A percentile compares a stretch with the other conserved stretches of the same genome.
phyloP scores from a whole-genome alignment of 23 tunicate species.

The Styela plicata region DNA sequence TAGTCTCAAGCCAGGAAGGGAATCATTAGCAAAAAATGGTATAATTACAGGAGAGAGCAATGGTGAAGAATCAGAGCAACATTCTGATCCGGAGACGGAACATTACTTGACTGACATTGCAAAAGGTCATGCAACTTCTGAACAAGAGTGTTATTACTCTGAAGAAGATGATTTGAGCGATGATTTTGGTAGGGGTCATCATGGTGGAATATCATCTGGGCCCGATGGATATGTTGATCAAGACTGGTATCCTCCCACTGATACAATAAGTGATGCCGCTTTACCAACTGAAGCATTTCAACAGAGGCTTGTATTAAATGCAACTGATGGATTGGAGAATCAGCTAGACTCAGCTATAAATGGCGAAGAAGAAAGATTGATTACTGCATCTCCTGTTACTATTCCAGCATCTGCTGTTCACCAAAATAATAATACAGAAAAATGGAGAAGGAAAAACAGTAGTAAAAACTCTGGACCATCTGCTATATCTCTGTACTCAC shows the following conservation, averaged over 20 bases:
- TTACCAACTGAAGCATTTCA: slow-evolving; percentile 67
- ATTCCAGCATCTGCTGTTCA: neutral
- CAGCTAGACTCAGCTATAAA: neutral
- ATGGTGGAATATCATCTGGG: neutral
- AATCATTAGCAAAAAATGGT: slow-evolving; percentile 5
- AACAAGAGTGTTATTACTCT: slow-evolving; percentile 56
- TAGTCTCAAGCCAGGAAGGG: slow-evolving; percentile 16
- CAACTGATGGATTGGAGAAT: slow-evolving; percentile 10
- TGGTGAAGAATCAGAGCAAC: slow-evolving; percentile 62
- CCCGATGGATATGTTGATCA: neutral
- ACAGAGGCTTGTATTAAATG: slow-evolving; percentile 15
- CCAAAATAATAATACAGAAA: neutral
- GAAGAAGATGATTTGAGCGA: slow-evolving; percentile 43
- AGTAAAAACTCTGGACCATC: slow-evolving; percentile 3
- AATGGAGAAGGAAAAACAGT: slow-evolving; percentile 17
- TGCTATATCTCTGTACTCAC: neutral
- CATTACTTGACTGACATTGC: slow-evolving; percentile 83
- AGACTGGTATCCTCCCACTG: slow-evolving; percentile 39
- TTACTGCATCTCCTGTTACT: slow-evolving; percentile 4
- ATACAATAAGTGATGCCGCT: slow-evolving; percentile 13
- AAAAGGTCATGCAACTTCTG: slow-evolving; percentile 58
- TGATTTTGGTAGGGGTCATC: neutral
- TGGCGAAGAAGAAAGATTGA: slow-evolving; percentile 22
- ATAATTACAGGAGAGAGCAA: slow-evolving; percentile 14
- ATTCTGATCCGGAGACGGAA: slow-evolving; percentile 61